These are phyloP conservation scores for Laticauda laticaudata DNA, from an alignment of 2,113 vertebrate species.

Conservation along the genomic window DNA sequence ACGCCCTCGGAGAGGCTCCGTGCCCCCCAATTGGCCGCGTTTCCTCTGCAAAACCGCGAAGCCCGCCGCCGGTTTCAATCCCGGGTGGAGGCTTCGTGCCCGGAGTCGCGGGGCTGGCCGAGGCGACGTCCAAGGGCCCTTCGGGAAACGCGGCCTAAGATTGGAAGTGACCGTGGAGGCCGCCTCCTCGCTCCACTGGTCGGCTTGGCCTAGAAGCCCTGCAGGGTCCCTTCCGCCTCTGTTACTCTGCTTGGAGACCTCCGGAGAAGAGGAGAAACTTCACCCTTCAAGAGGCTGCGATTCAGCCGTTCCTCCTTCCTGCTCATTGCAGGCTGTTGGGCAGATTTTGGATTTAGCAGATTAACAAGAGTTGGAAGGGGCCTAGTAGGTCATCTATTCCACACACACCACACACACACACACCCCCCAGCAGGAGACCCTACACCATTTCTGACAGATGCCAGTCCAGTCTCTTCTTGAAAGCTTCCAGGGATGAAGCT, in stretches of 20 bases:
- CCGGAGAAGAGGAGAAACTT: neutral
- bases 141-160: neutral
- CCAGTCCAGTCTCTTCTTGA: no score
- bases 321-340: no score
- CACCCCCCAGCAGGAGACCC: no score
- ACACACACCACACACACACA: no score
- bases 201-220: neutral
- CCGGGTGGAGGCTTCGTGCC: neutral
- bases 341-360: neutral
- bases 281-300: no score
- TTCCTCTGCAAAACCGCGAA: no score
- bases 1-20: neutral
- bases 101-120: neutral
- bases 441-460: no score
- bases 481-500: no score
- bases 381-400: no score
- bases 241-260: neutral
- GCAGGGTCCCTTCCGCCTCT: neutral
- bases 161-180: neutral
- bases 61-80: neutral
- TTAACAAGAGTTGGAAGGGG: no score
- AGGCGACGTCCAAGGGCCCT: neutral
- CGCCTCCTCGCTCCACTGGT: neutral
- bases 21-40: neutral
- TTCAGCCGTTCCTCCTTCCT: neutral